phyloP scores from a whole-genome alignment of 2,888 invertebrate species.

The Mechanitis mazaeus region DNA sequence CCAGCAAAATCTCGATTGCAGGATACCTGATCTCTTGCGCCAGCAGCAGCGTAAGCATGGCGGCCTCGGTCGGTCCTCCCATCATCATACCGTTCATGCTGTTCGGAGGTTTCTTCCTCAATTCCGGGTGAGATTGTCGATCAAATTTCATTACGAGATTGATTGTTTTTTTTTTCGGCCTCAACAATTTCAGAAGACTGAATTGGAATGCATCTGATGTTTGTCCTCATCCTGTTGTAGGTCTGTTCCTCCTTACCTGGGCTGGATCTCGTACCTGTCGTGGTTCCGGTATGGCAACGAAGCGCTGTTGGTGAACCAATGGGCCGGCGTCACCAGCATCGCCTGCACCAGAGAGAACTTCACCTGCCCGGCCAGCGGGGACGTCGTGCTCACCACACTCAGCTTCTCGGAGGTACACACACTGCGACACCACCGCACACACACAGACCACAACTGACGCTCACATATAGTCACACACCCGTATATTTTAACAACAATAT shows the following conservation, averaged over 20 bases:
- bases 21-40: constrained; percentile 95
- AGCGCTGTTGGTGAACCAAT: constrained; percentile 91
- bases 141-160: not conserved
- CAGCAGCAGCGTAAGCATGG: constrained; percentile 89
- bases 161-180: too few relatives aligned
- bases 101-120: constrained; percentile 97
- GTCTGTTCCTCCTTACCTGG: constrained; percentile 88
- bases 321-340: constrained; percentile 87
- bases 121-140: constrained; percentile 76
- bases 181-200: too few relatives aligned
- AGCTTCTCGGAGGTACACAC: constrained; percentile 82
- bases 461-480: not conserved
- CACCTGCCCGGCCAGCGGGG: constrained; percentile 87
- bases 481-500: not conserved
- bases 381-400: constrained; percentile 85
- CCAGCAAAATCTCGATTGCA: constrained; percentile 43
- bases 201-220: too few relatives aligned
- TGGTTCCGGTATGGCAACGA: constrained; percentile 97
- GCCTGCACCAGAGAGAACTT: constrained; percentile 84
- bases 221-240: constrained; percentile 51
- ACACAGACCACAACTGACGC: not conserved
- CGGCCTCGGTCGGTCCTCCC: constrained; percentile 92
- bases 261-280: constrained; percentile 91
- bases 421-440: not conserved
- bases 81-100: constrained; percentile 94